Base-by-base conservation (phyloP, 2,797 vertebrate species). In the Typhlichthys subterraneus region DNA sequence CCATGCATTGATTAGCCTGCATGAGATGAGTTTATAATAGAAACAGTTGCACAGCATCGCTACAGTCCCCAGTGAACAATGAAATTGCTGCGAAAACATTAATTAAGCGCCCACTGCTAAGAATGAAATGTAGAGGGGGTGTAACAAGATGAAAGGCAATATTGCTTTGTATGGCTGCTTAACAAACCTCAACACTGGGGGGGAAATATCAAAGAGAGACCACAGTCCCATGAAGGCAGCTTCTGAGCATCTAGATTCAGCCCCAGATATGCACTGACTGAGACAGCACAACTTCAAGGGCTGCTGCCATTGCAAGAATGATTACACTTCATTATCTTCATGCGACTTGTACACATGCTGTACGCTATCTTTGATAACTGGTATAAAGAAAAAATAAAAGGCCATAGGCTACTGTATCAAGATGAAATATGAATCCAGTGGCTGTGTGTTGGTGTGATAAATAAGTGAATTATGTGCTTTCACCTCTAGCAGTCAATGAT, bases 31-130 rank as follows among this genome's bases (percentile, higher is more conserved):
- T 62, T 73, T 71, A 69, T 85, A 72, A 81, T 82, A 73, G 81
- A 82, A 87, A 88, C 78, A 73, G 70, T 71, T 17, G 49, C 53
- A 5, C 14, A 17, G 64, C 76, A 73, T 82, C 70, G 77, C 76
- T 77, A 80, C 87, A 79, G 73, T 69, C 71, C 23, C 65, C 67
- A 48, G 52, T 56, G 77, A 89, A 79, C 70, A 75, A 75, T 84
- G 79, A 73, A 90, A 84, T 82, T 73, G 74, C 70, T 69, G 70
- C 56, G 45, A 86, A 87, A 89, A 87, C 79, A 84, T 89, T 85
- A 79, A 89, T 89, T 86, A 86, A 82, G 69, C 70, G 73, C 79
- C 79, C 79, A 88, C 81, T 72, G 78, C 81, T 64, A 61, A 66
- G 65, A 81, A 80, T 81, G 63, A 79, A 84, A 80, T 65, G 42